Percentiles rank a stretch among this genome's conserved stretches.
Evolutionary conservation across 2,888 invertebrate species (phyloP).

Genomic region (Rhagonycha lutea): DNA sequence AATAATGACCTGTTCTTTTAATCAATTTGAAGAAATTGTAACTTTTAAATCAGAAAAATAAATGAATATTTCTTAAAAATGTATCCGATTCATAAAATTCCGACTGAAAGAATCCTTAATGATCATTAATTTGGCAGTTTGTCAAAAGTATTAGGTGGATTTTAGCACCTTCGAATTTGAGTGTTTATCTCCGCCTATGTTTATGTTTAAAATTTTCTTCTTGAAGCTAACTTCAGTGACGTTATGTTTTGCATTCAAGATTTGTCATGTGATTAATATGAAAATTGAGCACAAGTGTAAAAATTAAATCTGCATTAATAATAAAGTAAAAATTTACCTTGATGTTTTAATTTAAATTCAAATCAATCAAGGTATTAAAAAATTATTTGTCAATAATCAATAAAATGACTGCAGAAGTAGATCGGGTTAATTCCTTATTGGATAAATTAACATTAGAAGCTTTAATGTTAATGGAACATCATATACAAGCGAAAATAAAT

Average conservation of each 20-base stretch:
- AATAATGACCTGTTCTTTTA: no score
- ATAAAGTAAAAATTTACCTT: not conserved
- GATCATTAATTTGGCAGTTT: no score
- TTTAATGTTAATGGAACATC: conserved; percentile 74
- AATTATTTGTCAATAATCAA: not conserved
- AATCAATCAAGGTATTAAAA: not conserved
- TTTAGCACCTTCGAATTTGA: no score
- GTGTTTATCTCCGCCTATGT: no score
- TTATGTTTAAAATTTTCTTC: no score
- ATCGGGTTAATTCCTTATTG: conserved; percentile 62
- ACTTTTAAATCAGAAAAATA: no score
- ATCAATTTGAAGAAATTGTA: no score
- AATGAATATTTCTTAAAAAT: no score
- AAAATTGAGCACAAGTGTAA: not conserved
- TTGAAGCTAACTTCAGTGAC: not conserved
- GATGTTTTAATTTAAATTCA: not conserved
- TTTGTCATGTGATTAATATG: not conserved
- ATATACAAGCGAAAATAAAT: conserved; percentile 68
- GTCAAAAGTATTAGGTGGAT: no score
- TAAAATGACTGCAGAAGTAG: conserved; percentile 42
- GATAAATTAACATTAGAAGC: conserved; percentile 73
- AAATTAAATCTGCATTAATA: not conserved
- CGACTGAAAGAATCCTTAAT: no score
- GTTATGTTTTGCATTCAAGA: not conserved
- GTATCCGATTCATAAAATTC: no score